These are phyloP conservation scores for Murina feae DNA, from an alignment of 2,113 vertebrate species.

Conservation along the genomic window DNA sequence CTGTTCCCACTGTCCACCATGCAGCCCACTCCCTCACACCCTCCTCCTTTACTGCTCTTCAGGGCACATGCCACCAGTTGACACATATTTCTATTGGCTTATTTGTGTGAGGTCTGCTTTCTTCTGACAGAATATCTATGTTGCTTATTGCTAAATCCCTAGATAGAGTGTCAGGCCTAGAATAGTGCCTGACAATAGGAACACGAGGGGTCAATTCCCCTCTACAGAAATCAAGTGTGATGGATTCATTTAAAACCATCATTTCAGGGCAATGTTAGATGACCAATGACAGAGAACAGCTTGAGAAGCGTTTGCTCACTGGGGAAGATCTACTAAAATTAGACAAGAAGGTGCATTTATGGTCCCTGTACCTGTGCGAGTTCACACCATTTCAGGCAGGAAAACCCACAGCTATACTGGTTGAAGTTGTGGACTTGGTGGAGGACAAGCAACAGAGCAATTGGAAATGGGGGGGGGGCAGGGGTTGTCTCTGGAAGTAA, in stretches of 20 bases:
- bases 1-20: no score
- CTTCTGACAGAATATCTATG: fast-evolving
- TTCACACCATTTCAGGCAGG: background rate
- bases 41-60: background rate
- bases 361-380: background rate
- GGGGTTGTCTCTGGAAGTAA: background rate
- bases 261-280: background rate
- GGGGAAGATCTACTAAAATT: background rate
- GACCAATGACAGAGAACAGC: background rate
- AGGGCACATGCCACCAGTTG: fast-evolving
- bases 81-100: background rate
- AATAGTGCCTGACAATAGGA: background rate
- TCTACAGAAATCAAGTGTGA: background rate
- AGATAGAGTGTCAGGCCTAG: background rate
- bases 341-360: background rate
- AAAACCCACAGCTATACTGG: background rate
- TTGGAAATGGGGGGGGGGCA: background rate
- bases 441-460: background rate
- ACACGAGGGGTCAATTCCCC: background rate
- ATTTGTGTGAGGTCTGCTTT: background rate
- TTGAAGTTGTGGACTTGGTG: background rate
- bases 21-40: background rate
- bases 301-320: background rate
- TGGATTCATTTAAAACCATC: background rate
- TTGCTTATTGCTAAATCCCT: background rate